phyloP scores from a whole-genome alignment of 2,797 vertebrate species.

The Perodicticus potto region DNA sequence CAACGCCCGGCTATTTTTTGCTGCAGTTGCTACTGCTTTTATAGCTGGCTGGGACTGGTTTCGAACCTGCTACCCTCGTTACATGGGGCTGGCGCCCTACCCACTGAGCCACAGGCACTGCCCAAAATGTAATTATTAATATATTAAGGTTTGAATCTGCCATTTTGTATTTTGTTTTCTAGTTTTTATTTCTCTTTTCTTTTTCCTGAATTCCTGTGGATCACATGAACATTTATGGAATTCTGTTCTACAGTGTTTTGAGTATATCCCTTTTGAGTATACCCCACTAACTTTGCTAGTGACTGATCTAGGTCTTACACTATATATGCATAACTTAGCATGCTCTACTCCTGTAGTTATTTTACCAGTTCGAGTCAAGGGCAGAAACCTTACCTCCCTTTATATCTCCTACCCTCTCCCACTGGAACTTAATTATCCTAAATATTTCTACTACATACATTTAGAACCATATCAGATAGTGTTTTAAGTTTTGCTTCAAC shows the following conservation, averaged over 20 bases:
- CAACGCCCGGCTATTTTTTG: too few relatives aligned
- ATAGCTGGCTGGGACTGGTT: too few relatives aligned
- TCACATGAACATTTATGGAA: neutral
- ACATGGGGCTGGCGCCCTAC: too few relatives aligned
- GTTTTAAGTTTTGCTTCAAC: neutral
- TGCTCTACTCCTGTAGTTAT: neutral
- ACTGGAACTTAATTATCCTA: neutral
- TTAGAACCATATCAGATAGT: neutral
- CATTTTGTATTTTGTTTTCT: neutral
- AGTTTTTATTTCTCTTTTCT: neutral
- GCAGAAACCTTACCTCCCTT: neutral
- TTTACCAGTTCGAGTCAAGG: neutral
- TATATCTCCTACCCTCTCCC: neutral
- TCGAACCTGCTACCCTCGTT: too few relatives aligned
- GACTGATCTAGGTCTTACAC: neutral
- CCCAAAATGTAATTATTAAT: neutral
- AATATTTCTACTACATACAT: neutral
- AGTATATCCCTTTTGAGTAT: neutral
- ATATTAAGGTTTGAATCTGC: constrained; percentile 1
- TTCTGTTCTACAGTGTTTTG: neutral
- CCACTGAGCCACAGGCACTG: too few relatives aligned
- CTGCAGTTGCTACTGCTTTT: too few relatives aligned
- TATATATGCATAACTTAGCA: neutral
- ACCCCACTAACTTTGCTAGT: neutral
- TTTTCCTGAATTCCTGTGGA: neutral